A percentile compares a stretch with the other conserved stretches of the same genome.
Evolutionary conservation across 2,888 invertebrate genomes (phyloP).

Genomic region (Morpho achilles): DNA sequence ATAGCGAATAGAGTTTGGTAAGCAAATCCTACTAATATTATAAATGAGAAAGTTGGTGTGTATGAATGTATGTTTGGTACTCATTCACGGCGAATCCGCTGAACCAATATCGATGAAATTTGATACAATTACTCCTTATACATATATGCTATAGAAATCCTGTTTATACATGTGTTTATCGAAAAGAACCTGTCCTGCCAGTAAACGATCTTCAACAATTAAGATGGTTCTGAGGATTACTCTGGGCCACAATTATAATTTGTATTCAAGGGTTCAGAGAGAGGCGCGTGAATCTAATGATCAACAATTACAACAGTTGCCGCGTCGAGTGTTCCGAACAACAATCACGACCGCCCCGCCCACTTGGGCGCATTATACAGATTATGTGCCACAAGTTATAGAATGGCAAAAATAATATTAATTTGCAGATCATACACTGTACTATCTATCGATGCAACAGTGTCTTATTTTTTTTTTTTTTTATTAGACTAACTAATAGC

Average conservation of each 20-base stretch:
- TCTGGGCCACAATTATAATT: conserved; percentile 4
- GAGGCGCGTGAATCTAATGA: conserved; percentile 27
- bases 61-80: no score
- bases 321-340: conserved; percentile 33
- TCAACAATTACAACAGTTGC: conserved; percentile 26
- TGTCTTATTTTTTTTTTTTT: no score
- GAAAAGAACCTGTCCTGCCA: background rate
- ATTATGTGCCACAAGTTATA: conserved; percentile 30
- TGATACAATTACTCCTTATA: no score
- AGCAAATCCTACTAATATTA: no score
- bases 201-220: conserved; percentile 1
- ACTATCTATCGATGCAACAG: no score
- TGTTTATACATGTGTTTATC: no score
- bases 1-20: no score
- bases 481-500: no score
- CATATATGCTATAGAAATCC: no score
- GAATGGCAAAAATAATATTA: background rate
- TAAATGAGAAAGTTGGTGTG: no score
- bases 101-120: no score
- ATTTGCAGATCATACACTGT: background rate
- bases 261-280: conserved; percentile 3
- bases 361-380: conserved; percentile 21
- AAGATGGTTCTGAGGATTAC: conserved; percentile 1
- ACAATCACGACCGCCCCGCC: conserved; percentile 56
- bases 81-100: no score